Evolutionary conservation across 1,140 invertebrate species (phyloP), one percentile per base, ranked within the genome.

Genomic region (Tetramorium alpestre): DNA sequence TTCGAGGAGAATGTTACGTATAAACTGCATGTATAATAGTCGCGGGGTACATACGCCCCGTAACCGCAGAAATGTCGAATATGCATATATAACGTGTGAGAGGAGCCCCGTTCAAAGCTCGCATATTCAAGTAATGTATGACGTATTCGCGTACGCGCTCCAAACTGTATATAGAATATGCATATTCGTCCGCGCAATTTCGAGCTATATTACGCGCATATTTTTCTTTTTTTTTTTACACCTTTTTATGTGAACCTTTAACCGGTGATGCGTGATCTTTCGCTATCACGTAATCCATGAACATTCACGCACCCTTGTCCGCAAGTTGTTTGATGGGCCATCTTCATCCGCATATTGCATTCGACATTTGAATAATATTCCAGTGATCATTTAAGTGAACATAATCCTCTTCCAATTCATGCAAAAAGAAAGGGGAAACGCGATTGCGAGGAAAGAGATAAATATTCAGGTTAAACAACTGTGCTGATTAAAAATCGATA

Each of bases 51-150:
- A 62, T 75, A 44, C 67, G 67, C 69, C 69, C 25, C 47, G 80
- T 84, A 84, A 84, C 80, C 80, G 44, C 80, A 84, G 80, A 84
- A 84, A 84, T 84, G 80, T 84, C 80, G 80, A 84, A 84, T 84
- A 84, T 84, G 80, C 80, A 84, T 84, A 75, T 84, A 84, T 84
- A 84, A 84, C 69, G 54, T 84, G 80, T 75, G 80, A 84, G 80
- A 84, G 69, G 33, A 60, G 56, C 80, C 54, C 69, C 41, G 80
- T 84, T 84, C 69, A 84, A 84, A 84, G 80, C 80, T 75, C 69
- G 80, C 80, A 84, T 73, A 84, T 84, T 84, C 69, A 84, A 84
- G 69, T 84, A 84, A 84, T 84, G 80, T 84, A 84, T 84, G 80
- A 84, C 80, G 80, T 84, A 75, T 84, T 84, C 69, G 51, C 78